Conservation (phyloP, 1,140 invertebrate species). For the Asbolus verrucosus region DNA sequence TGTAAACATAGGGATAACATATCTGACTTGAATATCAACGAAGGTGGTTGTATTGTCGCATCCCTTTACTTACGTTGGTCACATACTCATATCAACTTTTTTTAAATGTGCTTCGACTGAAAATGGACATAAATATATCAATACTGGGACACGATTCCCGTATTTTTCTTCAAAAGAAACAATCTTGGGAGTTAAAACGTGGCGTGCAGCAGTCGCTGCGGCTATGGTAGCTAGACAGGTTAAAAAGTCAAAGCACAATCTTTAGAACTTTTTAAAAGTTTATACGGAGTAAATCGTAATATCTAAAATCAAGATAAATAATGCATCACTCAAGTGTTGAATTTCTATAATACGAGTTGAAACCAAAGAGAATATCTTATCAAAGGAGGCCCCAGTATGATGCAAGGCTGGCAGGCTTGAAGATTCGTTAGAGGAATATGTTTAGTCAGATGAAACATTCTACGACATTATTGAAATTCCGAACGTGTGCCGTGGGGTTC, state of each 20-base stretch:
- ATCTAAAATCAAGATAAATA: conserved; percentile 42
- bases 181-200: conserved; percentile 13
- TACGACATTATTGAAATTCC: conserved; percentile 43
- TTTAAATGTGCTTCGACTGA: conserved; percentile 28
- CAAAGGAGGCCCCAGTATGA: conserved; percentile 42
- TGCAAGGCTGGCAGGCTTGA: conserved; percentile 28
- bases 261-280: background rate
- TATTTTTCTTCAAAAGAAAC: background rate
- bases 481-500: conserved; percentile 26
- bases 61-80: conserved; percentile 32
- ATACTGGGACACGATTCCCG: background rate
- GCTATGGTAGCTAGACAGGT: background rate
- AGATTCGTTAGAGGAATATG: conserved; percentile 44
- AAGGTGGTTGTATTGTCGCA: conserved; percentile 29
- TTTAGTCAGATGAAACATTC: conserved; percentile 42
- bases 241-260: background rate
- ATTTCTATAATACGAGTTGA: conserved; percentile 43
- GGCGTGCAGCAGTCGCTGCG: no score
- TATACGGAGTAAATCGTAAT: background rate
- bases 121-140: conserved; percentile 34
- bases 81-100: conserved; percentile 28
- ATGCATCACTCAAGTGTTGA: conserved; percentile 45
- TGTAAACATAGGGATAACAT: conserved; percentile 52
- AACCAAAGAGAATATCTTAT: conserved; percentile 50
- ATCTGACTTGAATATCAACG: conserved; percentile 51